Evolutionary conservation across 2,113 vertebrate species (phyloP).

Genomic region (Thalassoma bifasciatum): DNA sequence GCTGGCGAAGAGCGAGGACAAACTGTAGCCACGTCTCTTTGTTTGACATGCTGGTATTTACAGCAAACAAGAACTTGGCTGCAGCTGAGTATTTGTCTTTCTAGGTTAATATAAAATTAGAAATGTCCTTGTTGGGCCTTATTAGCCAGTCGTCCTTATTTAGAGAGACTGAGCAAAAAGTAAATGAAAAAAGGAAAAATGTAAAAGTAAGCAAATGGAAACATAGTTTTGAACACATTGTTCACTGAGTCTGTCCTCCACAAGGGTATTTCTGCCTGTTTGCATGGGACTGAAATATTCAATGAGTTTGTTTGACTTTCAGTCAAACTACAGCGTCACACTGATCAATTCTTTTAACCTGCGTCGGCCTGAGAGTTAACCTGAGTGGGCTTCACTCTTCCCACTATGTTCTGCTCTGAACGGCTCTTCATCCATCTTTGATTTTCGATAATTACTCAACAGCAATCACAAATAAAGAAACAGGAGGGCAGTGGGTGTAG

Average conservation of each 20-base stretch:
- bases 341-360: slow-evolving; percentile 43
- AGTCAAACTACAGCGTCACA: slow-evolving; percentile 2
- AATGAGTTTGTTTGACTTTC: slow-evolving; percentile 25
- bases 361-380: slow-evolving; percentile 5
- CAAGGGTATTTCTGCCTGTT: slow-evolving; percentile 10
- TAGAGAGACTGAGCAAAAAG: background rate
- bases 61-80: slow-evolving; percentile 37
- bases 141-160: background rate
- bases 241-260: slow-evolving; percentile 1
- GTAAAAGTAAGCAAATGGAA: background rate
- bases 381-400: slow-evolving; percentile 38
- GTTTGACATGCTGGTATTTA: slow-evolving; percentile 52
- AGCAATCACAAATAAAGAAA: slow-evolving; percentile 16
- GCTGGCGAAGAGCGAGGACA: background rate
- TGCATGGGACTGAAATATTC: slow-evolving; percentile 11
- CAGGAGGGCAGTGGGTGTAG: slow-evolving; percentile 1
- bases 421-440: slow-evolving; percentile 42
- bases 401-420: slow-evolving; percentile 21
- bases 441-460: slow-evolving; percentile 48
- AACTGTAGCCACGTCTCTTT: slow-evolving; percentile 44
- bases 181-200: background rate
- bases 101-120: slow-evolving; percentile 50
- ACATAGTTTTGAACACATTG: background rate
- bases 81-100: slow-evolving; percentile 31
- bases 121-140: slow-evolving; percentile 47